Evolutionary conservation across 1,140 invertebrate genomes (phyloP).

Genomic region (Bombyx mandarina): DNA sequence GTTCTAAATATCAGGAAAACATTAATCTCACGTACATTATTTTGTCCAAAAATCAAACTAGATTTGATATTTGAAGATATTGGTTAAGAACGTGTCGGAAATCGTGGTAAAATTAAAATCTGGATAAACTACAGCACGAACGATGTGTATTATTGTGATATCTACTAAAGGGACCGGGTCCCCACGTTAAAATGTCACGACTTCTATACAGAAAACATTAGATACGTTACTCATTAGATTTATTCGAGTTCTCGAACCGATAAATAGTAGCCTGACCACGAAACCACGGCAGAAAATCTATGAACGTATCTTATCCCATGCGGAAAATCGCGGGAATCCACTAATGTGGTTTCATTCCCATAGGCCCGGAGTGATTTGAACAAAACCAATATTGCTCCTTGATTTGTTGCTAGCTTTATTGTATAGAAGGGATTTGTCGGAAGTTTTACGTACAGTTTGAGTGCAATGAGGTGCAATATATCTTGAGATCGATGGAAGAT

Average conservation of each 20-base stretch:
- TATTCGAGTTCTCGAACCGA: slow-evolving; percentile 46
- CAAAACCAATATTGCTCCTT: slow-evolving; percentile 60
- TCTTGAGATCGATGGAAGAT: slow-evolving; percentile 50
- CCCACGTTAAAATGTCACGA: slow-evolving; percentile 38
- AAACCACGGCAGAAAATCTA: slow-evolving; percentile 60
- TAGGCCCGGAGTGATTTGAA: slow-evolving; percentile 48
- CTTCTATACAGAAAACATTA: slow-evolving; percentile 43
- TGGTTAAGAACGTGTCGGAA: no score
- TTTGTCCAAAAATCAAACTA: no score
- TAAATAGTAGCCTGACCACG: slow-evolving; percentile 54
- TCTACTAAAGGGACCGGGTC: slow-evolving; percentile 17
- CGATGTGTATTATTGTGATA: slow-evolving; percentile 21
- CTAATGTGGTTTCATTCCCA: slow-evolving; percentile 53
- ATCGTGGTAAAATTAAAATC: neutral
- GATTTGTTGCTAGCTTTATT: slow-evolving; percentile 42
- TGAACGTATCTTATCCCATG: slow-evolving; percentile 50
- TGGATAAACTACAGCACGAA: slow-evolving; percentile 14
- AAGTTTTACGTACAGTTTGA: slow-evolving; percentile 39
- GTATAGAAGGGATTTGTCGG: slow-evolving; percentile 40
- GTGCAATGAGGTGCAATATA: slow-evolving; percentile 58
- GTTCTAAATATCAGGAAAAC: no score
- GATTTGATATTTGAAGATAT: no score
- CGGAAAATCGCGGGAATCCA: slow-evolving; percentile 52
- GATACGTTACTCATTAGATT: slow-evolving; percentile 43
- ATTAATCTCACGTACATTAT: no score